These are phyloP conservation scores for Rhizomys pruinosus DNA, from an alignment of 2,113 vertebrate genomes.

Conservation along the genomic window DNA sequence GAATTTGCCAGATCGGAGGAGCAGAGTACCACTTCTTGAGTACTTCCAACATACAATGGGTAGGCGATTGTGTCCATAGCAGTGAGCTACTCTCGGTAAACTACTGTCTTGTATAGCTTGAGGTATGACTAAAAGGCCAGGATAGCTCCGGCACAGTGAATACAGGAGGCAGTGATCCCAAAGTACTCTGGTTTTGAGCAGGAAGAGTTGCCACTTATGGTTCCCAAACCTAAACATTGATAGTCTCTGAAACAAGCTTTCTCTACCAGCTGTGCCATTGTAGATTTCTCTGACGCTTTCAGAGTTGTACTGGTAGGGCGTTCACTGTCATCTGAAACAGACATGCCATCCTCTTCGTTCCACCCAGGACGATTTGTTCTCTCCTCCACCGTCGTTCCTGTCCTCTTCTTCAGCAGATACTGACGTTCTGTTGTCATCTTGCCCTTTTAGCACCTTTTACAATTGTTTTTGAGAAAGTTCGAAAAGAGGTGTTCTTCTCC, in stretches of 20 bases:
- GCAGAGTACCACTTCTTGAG: constrained; percentile 91
- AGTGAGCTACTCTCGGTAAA: constrained; percentile 95
- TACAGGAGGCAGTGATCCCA: constrained; percentile 95
- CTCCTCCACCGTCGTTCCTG: constrained; percentile 89
- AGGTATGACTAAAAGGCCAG: constrained; percentile 95
- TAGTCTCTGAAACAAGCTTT: constrained; percentile 98
- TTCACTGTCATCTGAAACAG: constrained; percentile 98
- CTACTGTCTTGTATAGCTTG: constrained; percentile 95
- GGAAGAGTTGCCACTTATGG: constrained; percentile 92
- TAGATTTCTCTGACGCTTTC: constrained; percentile 96
- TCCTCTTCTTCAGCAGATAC: constrained; percentile 92
- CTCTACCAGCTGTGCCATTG: constrained; percentile 98
- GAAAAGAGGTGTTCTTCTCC: constrained; percentile 98
- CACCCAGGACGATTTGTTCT: constrained; percentile 91
- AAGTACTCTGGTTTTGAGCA: constrained; percentile 95
- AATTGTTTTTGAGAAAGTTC: constrained; percentile 97
- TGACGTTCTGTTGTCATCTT: constrained; percentile 98
- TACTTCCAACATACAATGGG: constrained; percentile 97
- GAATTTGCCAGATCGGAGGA: constrained; percentile 95
- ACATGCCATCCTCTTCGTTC: constrained; percentile 96
- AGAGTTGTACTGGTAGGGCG: constrained; percentile 92
- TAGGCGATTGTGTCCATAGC: constrained; percentile 96
- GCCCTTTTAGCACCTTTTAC: constrained; percentile 98
- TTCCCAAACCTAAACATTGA: constrained; percentile 96
- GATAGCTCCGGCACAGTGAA: constrained; percentile 95